Evolutionary conservation across 2,113 vertebrate genomes (phyloP), one percentile per base, ranked within the genome.

Genomic region (Pelodiscus sinensis): DNA sequence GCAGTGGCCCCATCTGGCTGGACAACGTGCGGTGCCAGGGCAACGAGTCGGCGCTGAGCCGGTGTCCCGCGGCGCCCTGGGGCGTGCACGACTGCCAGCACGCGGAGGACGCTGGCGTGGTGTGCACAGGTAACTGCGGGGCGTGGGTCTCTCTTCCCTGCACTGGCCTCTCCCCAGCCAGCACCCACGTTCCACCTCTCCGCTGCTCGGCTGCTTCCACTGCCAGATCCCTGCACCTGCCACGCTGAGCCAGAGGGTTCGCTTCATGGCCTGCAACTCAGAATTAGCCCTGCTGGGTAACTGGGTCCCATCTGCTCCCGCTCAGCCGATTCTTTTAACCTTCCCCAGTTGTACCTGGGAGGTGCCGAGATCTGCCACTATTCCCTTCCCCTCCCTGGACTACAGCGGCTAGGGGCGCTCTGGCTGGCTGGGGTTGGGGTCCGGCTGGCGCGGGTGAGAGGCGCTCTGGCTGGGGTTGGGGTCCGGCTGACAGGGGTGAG

Each of bases 71-170:
- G 1, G 79, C 82, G 5, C 88, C 96, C 0, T 91, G 93, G 95
- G 92, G 92, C 1, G 51, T 90, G 73, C 92, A 90, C 21, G 92
- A 97, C 85, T 97, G 96, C 83, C 90, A 90, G 27, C 96, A 97
- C 38, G 82, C 12, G 12, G 94, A 97, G n/a, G 96, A 96, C 0
- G 96, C 96, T 0, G 92, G 94, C 0, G 94, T 92, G 8, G 94
- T 94, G 31, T 96, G 96, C 3, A 58, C 92, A 85, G 96, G 96
- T 96, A 52, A 65, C 2, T 24, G 10, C 8, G 9, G 22, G 5
- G n/a, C 2, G 5, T 7, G 10, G 9, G 21, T 50, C 38, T 13
- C 44, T 62, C 15, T 22, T 51, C 50, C 27, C 57, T 79, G 78
- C 7, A n/a, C 8, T n/a, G 65, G n/a, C 14, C 16, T 68, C 65